A percentile compares a stretch with the other conserved stretches of the same genome.
phyloP scores from a whole-genome alignment of 2,888 invertebrate species.

The Philhelius pedissequus region DNA sequence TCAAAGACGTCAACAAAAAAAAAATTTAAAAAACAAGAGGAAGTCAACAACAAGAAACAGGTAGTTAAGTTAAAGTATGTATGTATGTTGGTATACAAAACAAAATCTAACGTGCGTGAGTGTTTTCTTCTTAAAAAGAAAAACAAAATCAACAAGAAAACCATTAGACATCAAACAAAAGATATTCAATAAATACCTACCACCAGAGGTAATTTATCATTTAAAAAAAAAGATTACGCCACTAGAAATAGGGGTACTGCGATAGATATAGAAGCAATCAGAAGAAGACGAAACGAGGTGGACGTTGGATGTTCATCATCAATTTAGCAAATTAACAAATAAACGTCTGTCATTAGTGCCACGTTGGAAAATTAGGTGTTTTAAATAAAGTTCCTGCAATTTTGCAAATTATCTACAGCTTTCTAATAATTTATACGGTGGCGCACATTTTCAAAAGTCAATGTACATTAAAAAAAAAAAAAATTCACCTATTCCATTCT shows the following conservation, averaged over 20 bases:
- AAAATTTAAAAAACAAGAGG: not conserved
- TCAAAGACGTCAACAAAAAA: not conserved
- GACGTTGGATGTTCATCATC: constrained; percentile 31
- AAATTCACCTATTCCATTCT: not conserved
- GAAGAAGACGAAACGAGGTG: too few species aligned
- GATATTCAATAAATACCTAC: constrained; percentile 58
- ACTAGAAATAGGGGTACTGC: not conserved
- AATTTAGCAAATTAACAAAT: constrained; percentile 63
- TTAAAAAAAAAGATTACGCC: not conserved
- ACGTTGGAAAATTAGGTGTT: constrained; percentile 30
- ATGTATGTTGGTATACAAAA: too few species aligned
- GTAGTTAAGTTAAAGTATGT: constrained; percentile 40
- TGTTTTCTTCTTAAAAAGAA: not conserved
- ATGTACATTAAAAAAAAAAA: not conserved
- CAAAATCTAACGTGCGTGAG: not conserved
- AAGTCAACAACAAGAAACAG: constrained; percentile 52
- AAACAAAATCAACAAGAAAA: constrained; percentile 34
- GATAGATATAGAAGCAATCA: too few species aligned
- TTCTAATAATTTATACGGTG: not conserved
- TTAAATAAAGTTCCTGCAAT: not conserved
- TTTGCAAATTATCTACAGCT: constrained; percentile 24
- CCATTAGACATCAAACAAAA: constrained; percentile 58
- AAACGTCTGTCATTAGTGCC: constrained; percentile 50
- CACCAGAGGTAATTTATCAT: constrained; percentile 52
- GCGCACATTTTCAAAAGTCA: not conserved